Base-by-base conservation (phyloP, 2,113 vertebrate genomes). In the Dendropsophus ebraccatus region DNA sequence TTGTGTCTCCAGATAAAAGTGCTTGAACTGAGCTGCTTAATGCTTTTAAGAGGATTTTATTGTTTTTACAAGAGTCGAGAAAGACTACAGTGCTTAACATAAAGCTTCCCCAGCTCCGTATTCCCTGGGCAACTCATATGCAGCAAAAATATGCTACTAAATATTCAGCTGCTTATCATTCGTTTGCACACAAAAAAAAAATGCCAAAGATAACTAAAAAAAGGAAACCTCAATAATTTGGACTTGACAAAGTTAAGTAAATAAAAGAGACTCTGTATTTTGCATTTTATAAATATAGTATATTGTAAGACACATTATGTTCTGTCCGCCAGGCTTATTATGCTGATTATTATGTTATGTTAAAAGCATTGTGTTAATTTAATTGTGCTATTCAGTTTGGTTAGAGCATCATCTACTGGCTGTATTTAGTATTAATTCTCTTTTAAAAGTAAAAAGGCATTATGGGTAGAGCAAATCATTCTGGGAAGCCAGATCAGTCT, bases 11-110 rank as follows among this genome's bases (percentile, higher is more conserved):
- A 47, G 77, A 62, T 80, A 81, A 65, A 60, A 65, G 32, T n/a
- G 25, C 56, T 81, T 81, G 78, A 65, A 65, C 37, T 81, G 78
- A 81, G 78, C 78, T 81, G 58, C 78, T 65, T 65, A 65, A 81
- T 65, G 37, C 56, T 81, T 35, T 35, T 62, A 81, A 65, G 58
- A 81, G 35, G 56, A 49, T 47, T 81, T 65, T 81, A 35, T 65
- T 81, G 23, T 81, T 60, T 81, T 62, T 52, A 19, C 37, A 47
- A 81, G 14, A 65, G 78, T 81, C n/a, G 28, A 30, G 23, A 81
- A 62, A 58, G 77, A 62, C 77, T 25, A 60, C 32, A 58, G 23
- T n/a, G 35, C 78, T 81, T 28, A 60, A 47, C 28, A n/a, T 60
- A 81, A 65, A 81, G 25, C 76, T 56, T 32, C 1, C 52, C 41